A percentile compares a stretch with the other conserved stretches of the same genome.
Evolutionary conservation across 2,888 invertebrate genomes (phyloP).

Genomic region (Merodon equestris): DNA sequence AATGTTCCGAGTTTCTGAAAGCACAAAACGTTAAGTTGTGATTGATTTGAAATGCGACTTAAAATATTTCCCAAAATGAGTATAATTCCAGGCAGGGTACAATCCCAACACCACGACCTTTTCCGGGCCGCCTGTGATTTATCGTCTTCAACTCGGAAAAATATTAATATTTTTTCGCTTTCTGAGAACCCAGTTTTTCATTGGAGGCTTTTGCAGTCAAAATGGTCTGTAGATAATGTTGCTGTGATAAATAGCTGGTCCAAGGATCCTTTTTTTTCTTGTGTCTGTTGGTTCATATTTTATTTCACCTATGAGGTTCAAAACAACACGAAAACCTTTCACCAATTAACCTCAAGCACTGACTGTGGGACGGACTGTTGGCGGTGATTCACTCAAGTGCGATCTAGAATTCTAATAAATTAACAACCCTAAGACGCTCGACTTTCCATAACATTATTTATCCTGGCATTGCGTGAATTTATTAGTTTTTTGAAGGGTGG

Average conservation of each 20-base stretch:
- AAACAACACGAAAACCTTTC: background rate
- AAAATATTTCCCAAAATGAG: background rate
- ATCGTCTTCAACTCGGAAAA: background rate
- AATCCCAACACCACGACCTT: too few species aligned
- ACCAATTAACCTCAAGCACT: slow-evolving; percentile 26
- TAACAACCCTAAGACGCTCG: slow-evolving; percentile 54
- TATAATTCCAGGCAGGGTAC: too few species aligned
- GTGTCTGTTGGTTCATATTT: background rate
- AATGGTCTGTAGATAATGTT: too few species aligned
- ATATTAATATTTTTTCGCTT: background rate
- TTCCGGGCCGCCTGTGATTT: too few species aligned
- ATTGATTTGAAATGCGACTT: too few species aligned
- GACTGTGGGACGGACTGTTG: too few species aligned
- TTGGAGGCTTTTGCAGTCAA: too few species aligned
- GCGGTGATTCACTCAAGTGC: slow-evolving; percentile 43
- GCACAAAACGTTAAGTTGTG: too few species aligned
- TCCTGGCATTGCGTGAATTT: slow-evolving; percentile 37
- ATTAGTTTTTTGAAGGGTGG: slow-evolving; percentile 49
- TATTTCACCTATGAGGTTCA: slow-evolving; percentile 1
- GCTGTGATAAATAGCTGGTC: too few species aligned
- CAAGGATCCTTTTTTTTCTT: too few species aligned
- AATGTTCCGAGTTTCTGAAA: too few species aligned
- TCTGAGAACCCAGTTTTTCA: too few species aligned
- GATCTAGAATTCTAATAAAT: slow-evolving; percentile 48
- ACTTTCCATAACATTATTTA: slow-evolving; percentile 57